Evolutionary conservation across 2,797 vertebrate genomes (phyloP).

Genomic region (Girardinus metallicus): DNA sequence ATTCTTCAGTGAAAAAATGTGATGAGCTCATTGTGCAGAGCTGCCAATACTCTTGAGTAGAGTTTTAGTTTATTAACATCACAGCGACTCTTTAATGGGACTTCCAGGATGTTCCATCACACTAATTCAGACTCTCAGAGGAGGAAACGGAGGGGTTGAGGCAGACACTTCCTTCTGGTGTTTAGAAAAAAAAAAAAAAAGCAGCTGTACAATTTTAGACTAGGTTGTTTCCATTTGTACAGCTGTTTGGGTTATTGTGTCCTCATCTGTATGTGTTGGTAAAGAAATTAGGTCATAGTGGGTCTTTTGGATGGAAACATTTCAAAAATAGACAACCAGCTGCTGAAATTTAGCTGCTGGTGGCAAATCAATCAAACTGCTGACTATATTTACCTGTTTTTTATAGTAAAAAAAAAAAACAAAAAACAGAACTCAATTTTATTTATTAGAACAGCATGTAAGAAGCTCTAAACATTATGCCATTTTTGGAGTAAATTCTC

Average conservation of each 20-base stretch:
- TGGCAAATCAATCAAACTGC: neutral
- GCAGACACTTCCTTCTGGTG: neutral
- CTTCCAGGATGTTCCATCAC: neutral
- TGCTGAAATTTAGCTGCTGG: neutral
- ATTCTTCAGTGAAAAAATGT: neutral
- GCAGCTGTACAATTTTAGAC: neutral
- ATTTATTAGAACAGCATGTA: neutral
- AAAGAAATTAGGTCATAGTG: neutral
- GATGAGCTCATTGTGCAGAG: neutral
- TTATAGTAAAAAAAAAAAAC: neutral
- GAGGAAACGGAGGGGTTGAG: neutral
- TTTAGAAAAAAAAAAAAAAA: neutral
- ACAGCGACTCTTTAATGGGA: neutral
- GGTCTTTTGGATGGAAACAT: neutral
- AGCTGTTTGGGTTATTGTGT: neutral
- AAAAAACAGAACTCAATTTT: neutral
- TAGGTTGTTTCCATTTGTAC: neutral
- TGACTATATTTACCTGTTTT: neutral
- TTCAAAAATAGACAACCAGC: neutral
- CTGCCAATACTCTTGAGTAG: neutral
- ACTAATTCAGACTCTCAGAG: neutral
- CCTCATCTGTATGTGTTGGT: neutral
- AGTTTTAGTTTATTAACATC: neutral
- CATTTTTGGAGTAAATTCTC: neutral
- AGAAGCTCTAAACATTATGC: neutral